Evolutionary conservation across 1,140 invertebrate genomes (phyloP).

Genomic region (Bombus confusus): DNA sequence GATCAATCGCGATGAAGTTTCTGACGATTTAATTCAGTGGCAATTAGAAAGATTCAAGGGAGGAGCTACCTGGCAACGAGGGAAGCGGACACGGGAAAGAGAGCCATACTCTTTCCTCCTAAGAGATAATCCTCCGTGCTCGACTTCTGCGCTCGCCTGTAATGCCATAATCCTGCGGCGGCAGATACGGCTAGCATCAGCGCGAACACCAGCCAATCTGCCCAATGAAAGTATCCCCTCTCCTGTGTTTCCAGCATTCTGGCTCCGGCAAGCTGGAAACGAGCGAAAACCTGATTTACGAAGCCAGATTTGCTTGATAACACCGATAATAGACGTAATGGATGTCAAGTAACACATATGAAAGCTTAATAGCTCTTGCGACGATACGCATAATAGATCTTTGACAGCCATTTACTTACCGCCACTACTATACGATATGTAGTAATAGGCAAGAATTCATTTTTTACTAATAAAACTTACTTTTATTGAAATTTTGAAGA

Average conservation of each 20-base stretch:
- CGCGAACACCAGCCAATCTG: conserved; percentile 84
- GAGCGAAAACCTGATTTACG: conserved; percentile 41
- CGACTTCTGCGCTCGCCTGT: conserved; percentile 72
- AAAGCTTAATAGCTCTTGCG: conserved; percentile 36
- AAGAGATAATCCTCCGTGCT: conserved; percentile 87
- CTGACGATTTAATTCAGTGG: not conserved
- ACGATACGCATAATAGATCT: conserved; percentile 39
- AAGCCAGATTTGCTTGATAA: conserved; percentile 48
- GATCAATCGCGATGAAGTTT: not conserved
- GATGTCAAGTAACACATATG: conserved; percentile 43
- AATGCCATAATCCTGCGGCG: conserved; percentile 80
- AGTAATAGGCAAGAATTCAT: not conserved
- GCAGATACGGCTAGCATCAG: conserved; percentile 84
- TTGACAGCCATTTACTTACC: not conserved
- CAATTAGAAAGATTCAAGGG: conserved; percentile 27
- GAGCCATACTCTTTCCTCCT: conserved; percentile 87
- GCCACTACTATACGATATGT: not conserved
- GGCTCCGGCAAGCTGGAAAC: conserved; percentile 3
- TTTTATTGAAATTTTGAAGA: not conserved
- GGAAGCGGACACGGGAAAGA: conserved; percentile 92
- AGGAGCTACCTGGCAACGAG: conserved; percentile 88
- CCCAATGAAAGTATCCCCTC: conserved; percentile 80
- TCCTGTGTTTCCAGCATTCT: conserved; percentile 52
- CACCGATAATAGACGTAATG: conserved; percentile 42
- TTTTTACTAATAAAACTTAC: not conserved